Conservation (phyloP, 2,113 vertebrate species). For the Seriola aureovittata region DNA sequence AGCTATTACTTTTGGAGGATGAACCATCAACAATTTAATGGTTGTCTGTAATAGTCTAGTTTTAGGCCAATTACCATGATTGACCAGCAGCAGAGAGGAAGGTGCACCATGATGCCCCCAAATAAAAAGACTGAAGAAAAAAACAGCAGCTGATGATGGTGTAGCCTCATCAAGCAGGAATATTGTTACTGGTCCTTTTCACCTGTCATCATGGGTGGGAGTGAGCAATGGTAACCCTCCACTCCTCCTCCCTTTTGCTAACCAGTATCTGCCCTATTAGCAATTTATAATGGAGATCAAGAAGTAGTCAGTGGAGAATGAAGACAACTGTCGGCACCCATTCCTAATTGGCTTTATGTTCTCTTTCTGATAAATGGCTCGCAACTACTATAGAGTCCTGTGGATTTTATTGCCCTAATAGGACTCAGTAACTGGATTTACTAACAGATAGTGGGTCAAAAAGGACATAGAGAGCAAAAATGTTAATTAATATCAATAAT, state of each 20-base stretch:
- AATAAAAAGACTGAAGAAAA: conserved; percentile 82
- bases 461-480: conserved; percentile 95
- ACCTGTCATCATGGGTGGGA: conserved; percentile 90
- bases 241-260: conserved; percentile 85
- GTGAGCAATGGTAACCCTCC: conserved; percentile 91
- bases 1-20: conserved; percentile 57
- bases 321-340: conserved; percentile 97
- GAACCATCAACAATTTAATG: conserved; percentile 82
- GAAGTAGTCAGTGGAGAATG: conserved; percentile 98
- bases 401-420: conserved; percentile 96
- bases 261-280: conserved; percentile 98
- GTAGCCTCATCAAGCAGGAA: conserved; percentile 90
- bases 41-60: conserved; percentile 84
- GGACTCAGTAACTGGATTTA: conserved; percentile 97
- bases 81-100: conserved; percentile 91
- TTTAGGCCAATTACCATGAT: conserved; percentile 95
- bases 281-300: conserved; percentile 99
- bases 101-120: conserved; percentile 87
- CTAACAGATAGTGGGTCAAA: conserved; percentile 98
- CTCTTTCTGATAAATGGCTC: conserved; percentile 98
- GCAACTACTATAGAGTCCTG: conserved; percentile 88
- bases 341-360: conserved; percentile 99
- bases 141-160: conserved; percentile 90
- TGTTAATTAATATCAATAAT: conserved; percentile 99
- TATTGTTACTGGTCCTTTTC: conserved; percentile 89